Percentiles rank a stretch among this genome's conserved stretches.
phyloP scores from a whole-genome alignment of 2,113 vertebrate genomes.

The Phylloscopus whistleri region DNA sequence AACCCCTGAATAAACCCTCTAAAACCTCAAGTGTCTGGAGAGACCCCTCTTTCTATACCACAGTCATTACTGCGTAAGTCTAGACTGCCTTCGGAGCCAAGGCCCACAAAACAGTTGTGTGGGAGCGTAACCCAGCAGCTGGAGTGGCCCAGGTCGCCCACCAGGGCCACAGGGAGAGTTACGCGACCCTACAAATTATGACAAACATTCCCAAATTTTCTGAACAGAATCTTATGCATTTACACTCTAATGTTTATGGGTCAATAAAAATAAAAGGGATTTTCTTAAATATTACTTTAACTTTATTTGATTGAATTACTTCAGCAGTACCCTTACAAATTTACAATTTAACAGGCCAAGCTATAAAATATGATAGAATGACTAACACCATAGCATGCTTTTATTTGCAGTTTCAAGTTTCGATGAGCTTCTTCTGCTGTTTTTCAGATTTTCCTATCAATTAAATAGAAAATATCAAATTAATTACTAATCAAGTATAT shows the following conservation, averaged over 20 bases:
- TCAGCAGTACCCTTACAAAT: conserved; percentile 27
- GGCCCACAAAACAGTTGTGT: too few relatives aligned
- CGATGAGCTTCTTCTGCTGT: neutral
- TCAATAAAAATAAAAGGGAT: conserved; percentile 49
- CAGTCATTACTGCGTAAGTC: too few relatives aligned
- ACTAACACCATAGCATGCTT: neutral
- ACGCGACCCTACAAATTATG: too few relatives aligned
- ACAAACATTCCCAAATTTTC: neutral
- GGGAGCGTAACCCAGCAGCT: too few relatives aligned
- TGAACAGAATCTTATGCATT: conserved; percentile 1
- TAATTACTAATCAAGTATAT: neutral
- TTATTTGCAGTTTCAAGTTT: neutral
- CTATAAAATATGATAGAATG: neutral
- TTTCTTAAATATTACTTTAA: conserved; percentile 62
- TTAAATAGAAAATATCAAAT: neutral
- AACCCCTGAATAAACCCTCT: too few relatives aligned
- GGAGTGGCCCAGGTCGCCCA: too few relatives aligned
- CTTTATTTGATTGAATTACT: conserved; percentile 63
- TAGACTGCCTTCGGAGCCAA: too few relatives aligned
- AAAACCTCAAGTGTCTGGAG: too few relatives aligned
- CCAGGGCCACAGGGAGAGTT: too few relatives aligned
- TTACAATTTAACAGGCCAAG: conserved; percentile 10
- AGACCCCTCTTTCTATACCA: too few relatives aligned
- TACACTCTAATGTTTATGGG: conserved; percentile 46
- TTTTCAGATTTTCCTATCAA: neutral